phyloP scores from a whole-genome alignment of 2,888 invertebrate genomes.

The Mimachlamys varia region DNA sequence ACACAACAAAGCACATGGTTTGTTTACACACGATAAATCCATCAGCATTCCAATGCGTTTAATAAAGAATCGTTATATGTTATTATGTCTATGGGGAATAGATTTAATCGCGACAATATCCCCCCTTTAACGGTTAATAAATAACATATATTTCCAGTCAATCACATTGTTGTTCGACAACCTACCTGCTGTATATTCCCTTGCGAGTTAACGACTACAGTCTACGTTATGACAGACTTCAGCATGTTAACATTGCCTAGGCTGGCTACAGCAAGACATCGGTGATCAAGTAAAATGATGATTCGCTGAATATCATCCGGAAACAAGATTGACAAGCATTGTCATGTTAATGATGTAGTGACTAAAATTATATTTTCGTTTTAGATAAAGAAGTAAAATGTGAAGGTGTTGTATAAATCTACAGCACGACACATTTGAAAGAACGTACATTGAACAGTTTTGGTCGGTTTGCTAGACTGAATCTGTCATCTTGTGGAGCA shows the following conservation, averaged over 20 bases:
- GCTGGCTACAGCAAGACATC: neutral
- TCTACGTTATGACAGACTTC: neutral
- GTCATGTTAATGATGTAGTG: neutral
- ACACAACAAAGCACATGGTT: neutral
- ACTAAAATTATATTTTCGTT: neutral
- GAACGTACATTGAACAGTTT: neutral
- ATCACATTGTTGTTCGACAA: neutral
- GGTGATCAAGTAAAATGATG: neutral
- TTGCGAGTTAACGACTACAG: neutral
- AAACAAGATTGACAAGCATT: neutral
- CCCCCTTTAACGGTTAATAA: neutral
- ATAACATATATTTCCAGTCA: neutral
- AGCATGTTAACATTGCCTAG: neutral
- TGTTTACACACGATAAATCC: neutral
- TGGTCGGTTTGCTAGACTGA: neutral
- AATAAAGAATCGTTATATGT: neutral
- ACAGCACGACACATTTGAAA: neutral
- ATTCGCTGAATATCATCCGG: conserved; percentile 16
- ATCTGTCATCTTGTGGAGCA: neutral
- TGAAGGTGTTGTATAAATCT: neutral
- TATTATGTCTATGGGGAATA: neutral
- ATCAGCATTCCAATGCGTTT: neutral
- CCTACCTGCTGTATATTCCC: neutral
- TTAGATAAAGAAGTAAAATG: neutral
- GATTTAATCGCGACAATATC: neutral